These are phyloP conservation scores for Hesperophylax magnus DNA, from an alignment of 1,140 invertebrate genomes.

Conservation along the genomic window DNA sequence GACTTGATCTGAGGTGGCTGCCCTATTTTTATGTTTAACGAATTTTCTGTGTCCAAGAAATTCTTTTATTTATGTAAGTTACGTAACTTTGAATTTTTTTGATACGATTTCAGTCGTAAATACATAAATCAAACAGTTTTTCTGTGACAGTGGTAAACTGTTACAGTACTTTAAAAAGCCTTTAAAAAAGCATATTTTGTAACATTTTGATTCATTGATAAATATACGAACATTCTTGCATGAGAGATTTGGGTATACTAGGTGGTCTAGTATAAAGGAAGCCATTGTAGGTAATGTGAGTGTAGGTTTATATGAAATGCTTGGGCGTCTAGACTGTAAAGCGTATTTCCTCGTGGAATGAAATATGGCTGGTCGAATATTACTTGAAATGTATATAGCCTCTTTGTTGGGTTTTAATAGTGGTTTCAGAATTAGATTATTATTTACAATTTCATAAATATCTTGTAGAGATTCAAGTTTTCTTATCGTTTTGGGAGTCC, in stretches of 20 bases:
- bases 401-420: background rate
- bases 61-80: no score
- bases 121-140: no score
- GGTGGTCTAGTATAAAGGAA: background rate
- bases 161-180: no score
- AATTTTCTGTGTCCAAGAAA: no score
- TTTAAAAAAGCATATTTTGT: no score
- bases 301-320: background rate
- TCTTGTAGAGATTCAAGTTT: background rate
- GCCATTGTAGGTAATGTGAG: background rate
- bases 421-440: background rate
- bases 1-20: no score
- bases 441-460: background rate
- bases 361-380: slow-evolving; percentile 12
- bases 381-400: background rate
- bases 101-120: no score
- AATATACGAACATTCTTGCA: no score
- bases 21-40: no score
- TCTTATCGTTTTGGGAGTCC: background rate
- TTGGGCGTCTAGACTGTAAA: slow-evolving; percentile 16
- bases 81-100: no score
- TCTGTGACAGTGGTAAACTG: no score
- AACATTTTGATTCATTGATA: no score
- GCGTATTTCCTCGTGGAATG: slow-evolving; percentile 14
- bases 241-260: background rate